Percentiles rank a stretch among this genome's conserved stretches.
Conservation (phyloP, 2,113 vertebrate species). For the Sclerurus mexicanus region DNA sequence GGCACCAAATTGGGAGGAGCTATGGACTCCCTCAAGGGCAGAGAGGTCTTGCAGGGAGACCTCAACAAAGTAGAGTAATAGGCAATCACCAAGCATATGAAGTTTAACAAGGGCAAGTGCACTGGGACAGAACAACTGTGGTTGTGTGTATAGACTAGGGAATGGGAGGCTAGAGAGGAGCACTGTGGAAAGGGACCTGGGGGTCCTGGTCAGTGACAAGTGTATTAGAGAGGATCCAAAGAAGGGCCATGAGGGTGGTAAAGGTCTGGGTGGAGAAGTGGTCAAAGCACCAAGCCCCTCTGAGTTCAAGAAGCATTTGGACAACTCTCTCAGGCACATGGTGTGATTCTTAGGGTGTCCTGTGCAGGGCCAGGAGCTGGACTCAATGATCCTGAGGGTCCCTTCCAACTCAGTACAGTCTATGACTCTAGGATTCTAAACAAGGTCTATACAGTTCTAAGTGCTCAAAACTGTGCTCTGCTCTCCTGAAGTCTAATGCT, state of each 20-base stretch:
- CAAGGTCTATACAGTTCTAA: not conserved
- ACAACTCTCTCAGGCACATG: not conserved
- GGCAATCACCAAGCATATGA: not conserved
- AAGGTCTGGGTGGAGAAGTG: not conserved
- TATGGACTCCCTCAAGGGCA: not conserved
- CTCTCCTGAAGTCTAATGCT: not conserved
- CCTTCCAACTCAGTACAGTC: not conserved
- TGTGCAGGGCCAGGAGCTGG: not conserved
- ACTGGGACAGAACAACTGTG: not conserved
- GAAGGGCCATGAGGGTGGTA: not conserved
- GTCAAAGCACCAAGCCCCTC: not conserved
- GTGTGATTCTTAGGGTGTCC: not conserved
- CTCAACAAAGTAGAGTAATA: not conserved
- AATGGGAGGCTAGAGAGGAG: not conserved
- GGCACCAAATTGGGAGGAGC: not conserved
- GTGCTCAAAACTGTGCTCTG: not conserved
- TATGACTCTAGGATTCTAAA: not conserved
- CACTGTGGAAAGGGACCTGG: not conserved
- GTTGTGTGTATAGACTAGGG: not conserved
- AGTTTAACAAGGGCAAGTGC: not conserved
- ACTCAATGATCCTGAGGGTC: not conserved
- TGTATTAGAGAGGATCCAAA: not conserved
- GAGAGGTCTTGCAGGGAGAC: not conserved
- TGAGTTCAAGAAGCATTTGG: not conserved
- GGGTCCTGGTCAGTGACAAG: not conserved